phyloP scores from a whole-genome alignment of 2,113 vertebrate species.

The Solenodon paradoxus region DNA sequence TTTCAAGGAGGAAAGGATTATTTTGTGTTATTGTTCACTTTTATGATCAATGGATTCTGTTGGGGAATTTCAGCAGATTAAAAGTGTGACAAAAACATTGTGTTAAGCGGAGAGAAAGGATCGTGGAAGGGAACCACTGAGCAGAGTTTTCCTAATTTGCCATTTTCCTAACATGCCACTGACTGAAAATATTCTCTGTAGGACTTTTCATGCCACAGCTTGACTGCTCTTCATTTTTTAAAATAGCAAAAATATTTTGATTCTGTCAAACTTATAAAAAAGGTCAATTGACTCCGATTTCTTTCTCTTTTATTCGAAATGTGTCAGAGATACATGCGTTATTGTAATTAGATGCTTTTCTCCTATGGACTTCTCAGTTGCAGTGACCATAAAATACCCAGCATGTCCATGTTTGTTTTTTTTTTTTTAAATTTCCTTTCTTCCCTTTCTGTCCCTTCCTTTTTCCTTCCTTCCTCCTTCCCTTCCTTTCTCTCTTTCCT shows the following conservation, averaged over 20 bases:
- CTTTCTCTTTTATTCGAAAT: slow-evolving; percentile 6
- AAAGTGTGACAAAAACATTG: not conserved
- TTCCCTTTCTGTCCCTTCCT: too few relatives aligned
- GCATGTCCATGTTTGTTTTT: not conserved
- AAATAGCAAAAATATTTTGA: slow-evolving; percentile 9
- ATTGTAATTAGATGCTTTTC: not conserved
- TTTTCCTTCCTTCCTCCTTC: too few relatives aligned
- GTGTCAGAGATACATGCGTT: not conserved
- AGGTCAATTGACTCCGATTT: not conserved
- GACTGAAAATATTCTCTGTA: not conserved
- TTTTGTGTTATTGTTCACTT: not conserved
- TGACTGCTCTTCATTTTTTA: not conserved
- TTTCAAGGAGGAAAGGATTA: not conserved
- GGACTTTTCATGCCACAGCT: not conserved
- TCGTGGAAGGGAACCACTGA: not conserved
- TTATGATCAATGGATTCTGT: not conserved
- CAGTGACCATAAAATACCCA: not conserved
- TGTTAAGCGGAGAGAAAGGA: not conserved
- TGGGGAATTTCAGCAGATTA: not conserved
- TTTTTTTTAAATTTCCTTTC: not conserved
- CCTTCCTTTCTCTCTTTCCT: not conserved
- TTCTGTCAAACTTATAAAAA: not conserved
- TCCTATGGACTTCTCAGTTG: not conserved
- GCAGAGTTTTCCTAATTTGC: not conserved
- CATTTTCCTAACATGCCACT: not conserved